A percentile compares a stretch with the other conserved stretches of the same genome.
Evolutionary conservation across 2,797 vertebrate genomes (phyloP).

Genomic region (Manis pentadactyla): DNA sequence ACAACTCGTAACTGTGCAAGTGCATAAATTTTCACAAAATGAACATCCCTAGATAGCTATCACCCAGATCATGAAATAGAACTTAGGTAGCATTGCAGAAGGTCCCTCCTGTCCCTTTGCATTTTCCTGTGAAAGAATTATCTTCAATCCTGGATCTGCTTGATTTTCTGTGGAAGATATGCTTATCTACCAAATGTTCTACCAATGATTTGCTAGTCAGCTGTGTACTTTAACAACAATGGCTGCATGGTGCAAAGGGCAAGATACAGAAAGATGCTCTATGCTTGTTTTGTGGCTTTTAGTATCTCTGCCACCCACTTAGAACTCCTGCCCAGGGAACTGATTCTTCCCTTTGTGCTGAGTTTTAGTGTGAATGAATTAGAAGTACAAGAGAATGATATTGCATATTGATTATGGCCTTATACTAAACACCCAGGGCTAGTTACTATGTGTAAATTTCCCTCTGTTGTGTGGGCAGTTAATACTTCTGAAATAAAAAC

Average conservation of each 20-base stretch:
- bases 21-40: background rate
- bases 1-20: background rate
- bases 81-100: background rate
- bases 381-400: background rate
- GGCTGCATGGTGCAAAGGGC: background rate
- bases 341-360: background rate
- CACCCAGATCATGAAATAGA: background rate
- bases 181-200: background rate
- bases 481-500: background rate
- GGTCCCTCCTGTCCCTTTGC: background rate
- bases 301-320: background rate
- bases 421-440: background rate
- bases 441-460: background rate
- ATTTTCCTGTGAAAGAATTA: background rate
- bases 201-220: background rate
- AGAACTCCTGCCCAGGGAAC: accelerated
- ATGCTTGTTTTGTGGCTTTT: background rate
- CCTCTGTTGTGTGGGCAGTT: background rate
- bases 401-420: background rate
- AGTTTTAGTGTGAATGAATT: background rate
- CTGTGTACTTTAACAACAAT: background rate
- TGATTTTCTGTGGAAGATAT: background rate
- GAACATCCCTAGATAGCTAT: background rate
- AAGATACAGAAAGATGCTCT: background rate
- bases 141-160: background rate